phyloP scores from a whole-genome alignment of 2,797 vertebrate genomes.

The Rhinatrema bivittatum region DNA sequence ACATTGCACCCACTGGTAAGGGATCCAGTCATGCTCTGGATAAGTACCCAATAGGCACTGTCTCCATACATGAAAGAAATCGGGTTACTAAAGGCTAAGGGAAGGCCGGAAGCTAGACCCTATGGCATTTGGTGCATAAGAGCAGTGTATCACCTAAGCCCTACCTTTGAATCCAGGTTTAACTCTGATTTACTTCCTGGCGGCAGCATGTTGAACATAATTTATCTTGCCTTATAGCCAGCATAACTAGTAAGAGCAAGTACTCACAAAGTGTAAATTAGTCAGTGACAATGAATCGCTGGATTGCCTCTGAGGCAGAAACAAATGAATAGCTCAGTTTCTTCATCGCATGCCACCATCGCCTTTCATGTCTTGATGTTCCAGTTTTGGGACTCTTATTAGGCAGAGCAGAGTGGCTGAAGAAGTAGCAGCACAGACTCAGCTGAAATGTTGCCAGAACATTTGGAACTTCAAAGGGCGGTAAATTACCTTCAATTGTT shows the following conservation, averaged over 20 bases:
- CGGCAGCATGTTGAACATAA: slow-evolving; percentile 34
- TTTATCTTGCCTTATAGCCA: slow-evolving; percentile 35
- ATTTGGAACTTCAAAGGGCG: slow-evolving; percentile 59
- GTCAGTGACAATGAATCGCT: slow-evolving; percentile 58
- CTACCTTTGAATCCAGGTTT: slow-evolving; percentile 40
- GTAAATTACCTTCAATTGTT: slow-evolving; percentile 58
- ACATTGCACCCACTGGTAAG: too few relatives aligned
- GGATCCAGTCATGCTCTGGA: too few relatives aligned
- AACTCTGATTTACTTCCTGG: slow-evolving; percentile 41
- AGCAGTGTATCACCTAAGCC: slow-evolving; percentile 18
- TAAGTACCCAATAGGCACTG: too few relatives aligned
- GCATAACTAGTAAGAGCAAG: slow-evolving; percentile 37
- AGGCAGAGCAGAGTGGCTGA: slow-evolving; percentile 43
- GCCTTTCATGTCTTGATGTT: slow-evolving; percentile 67
- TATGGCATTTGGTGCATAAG: too few relatives aligned
- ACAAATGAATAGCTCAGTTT: slow-evolving; percentile 46
- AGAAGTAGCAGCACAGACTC: slow-evolving; percentile 46
- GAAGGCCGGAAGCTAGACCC: too few relatives aligned
- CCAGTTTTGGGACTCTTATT: slow-evolving; percentile 56
- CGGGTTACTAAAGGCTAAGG: too few relatives aligned
- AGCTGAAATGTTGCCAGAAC: slow-evolving; percentile 61
- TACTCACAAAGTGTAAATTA: slow-evolving; percentile 59
- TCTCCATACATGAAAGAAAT: too few relatives aligned
- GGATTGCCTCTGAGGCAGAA: slow-evolving; percentile 50
- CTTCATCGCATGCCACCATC: slow-evolving; percentile 58